phyloP scores from a whole-genome alignment of 2,888 invertebrate species.

The Oxyscelio sp. region DNA sequence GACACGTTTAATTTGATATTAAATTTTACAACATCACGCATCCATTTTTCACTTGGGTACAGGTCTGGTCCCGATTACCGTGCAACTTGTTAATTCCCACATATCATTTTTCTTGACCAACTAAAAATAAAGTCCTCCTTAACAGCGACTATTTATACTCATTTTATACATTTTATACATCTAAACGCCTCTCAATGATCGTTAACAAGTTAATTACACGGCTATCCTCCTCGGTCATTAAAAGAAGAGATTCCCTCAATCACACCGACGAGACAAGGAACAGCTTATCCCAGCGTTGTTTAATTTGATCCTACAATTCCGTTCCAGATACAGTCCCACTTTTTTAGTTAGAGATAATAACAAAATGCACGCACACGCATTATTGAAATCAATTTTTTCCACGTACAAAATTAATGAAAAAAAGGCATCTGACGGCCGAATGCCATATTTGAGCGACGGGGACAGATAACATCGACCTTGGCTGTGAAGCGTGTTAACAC shows the following conservation, averaged over 20 bases:
- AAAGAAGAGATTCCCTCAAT: slow-evolving; percentile 31
- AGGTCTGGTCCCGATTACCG: no score
- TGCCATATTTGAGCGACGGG: slow-evolving; percentile 48
- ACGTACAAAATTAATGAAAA: slow-evolving; percentile 45
- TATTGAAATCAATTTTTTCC: slow-evolving; percentile 56
- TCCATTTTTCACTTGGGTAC: slow-evolving; percentile 8
- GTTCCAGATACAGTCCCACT: no score
- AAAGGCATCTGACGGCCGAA: slow-evolving; percentile 56
- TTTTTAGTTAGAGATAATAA: no score
- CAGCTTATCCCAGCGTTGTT: no score
- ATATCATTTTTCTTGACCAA: slow-evolving; percentile 5
- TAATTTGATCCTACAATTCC: no score
- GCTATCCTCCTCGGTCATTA: slow-evolving; percentile 18
- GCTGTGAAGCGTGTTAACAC: slow-evolving; percentile 60
- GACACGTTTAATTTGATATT: slow-evolving; percentile 23
- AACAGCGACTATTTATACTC: slow-evolving; percentile 35
- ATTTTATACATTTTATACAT: slow-evolving; percentile 39
- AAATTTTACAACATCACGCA: slow-evolving; percentile 14
- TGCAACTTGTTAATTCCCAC: slow-evolving; percentile 9
- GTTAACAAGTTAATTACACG: slow-evolving; percentile 48
- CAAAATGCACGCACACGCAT: slow-evolving; percentile 65
- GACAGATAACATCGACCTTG: slow-evolving; percentile 64
- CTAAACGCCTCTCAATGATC: slow-evolving; percentile 46
- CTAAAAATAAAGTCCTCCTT: slow-evolving; percentile 53
- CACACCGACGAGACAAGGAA: slow-evolving; percentile 12